A percentile compares a stretch with the other conserved stretches of the same genome.
Evolutionary conservation across 1,140 invertebrate species (phyloP).

Genomic region (Heliconius himera): DNA sequence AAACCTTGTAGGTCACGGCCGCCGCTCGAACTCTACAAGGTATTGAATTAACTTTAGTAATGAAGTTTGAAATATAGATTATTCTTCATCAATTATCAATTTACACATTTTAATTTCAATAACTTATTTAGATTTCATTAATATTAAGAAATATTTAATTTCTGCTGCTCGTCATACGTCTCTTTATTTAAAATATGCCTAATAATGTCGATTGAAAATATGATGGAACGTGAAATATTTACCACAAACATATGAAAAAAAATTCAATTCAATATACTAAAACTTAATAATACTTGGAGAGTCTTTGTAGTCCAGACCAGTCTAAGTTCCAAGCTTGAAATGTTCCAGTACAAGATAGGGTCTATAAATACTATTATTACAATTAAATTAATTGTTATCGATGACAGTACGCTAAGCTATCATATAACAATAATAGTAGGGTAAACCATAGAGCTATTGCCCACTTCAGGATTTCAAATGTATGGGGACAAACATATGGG

Average conservation of each 20-base stretch:
- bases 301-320: neutral
- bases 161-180: no score
- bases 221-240: neutral
- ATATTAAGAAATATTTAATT: no score
- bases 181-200: neutral
- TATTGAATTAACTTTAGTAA: neutral
- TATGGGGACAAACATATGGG: no score
- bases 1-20: neutral
- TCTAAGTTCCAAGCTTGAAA: neutral
- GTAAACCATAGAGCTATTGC: no score
- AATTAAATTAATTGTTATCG: neutral
- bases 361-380: neutral
- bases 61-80: neutral
- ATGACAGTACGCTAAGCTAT: neutral
- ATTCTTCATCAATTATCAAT: neutral
- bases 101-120: neutral
- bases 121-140: no score
- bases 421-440: neutral
- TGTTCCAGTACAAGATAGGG: no score
- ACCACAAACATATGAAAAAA: neutral
- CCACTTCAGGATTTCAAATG: no score
- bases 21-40: neutral
- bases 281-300: neutral
- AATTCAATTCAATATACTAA: neutral
- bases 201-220: neutral